Conservation (phyloP, 2,888 invertebrate genomes). For the Agriopis marginaria region DNA sequence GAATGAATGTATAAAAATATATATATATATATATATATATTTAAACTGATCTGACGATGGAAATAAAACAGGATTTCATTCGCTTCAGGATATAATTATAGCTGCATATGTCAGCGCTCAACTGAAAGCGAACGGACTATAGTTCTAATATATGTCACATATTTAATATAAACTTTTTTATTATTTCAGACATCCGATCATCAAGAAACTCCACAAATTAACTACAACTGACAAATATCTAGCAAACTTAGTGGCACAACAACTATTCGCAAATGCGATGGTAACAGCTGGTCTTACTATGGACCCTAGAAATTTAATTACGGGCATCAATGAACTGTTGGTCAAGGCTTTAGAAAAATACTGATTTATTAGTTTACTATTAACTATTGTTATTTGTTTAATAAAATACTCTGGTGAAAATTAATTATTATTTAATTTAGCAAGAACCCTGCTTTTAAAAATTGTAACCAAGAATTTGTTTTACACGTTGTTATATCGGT, state of each 20-base stretch:
- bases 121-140: too few species aligned
- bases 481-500: too few species aligned
- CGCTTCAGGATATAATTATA: too few species aligned
- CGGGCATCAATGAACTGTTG: slow-evolving; percentile 95
- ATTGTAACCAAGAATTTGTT: too few species aligned
- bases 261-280: slow-evolving; percentile 97
- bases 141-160: too few species aligned
- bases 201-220: slow-evolving; percentile 94
- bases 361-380: slow-evolving; percentile 57
- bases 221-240: slow-evolving; percentile 91
- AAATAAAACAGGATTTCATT: too few species aligned
- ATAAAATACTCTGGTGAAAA: slow-evolving; percentile 19
- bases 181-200: slow-evolving; percentile 92
- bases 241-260: slow-evolving; percentile 94
- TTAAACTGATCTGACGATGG: too few species aligned
- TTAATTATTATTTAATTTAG: background rate
- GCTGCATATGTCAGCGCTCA: too few species aligned
- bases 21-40: too few species aligned
- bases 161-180: slow-evolving; percentile 13
- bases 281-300: slow-evolving; percentile 97
- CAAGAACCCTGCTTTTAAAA: background rate
- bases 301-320: slow-evolving; percentile 94
- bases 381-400: slow-evolving; percentile 26
- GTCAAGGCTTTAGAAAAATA: slow-evolving; percentile 93
- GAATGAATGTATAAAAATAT: too few species aligned